Evolutionary conservation across 2,888 invertebrate species (phyloP), one percentile per base, ranked within the genome.

Genomic region (Azorinus chamasolen): DNA sequence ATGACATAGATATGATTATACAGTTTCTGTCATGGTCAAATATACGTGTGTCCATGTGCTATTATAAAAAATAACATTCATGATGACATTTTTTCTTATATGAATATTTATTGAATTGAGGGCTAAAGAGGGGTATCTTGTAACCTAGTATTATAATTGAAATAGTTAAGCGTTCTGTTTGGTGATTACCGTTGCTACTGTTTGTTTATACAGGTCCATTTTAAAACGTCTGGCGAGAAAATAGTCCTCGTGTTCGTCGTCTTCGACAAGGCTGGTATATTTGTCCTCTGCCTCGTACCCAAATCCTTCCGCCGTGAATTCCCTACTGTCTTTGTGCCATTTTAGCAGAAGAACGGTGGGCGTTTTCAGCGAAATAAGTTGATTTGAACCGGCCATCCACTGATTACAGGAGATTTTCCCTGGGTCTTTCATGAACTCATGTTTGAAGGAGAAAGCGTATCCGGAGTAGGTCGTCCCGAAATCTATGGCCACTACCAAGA

Each of bases 191-290:
- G 32, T 32, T 32, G 32, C 32, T 32, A 10, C 32, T 32, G 32
- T 32, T 32, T 32, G 32, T 53, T 61, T 61, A 53, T 62, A 61
- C 16, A 71, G 50, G 10, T 41, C 8, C 63, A 71, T 71, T 57
- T 71, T 71, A 43, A 71, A 71, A 14, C 55, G 57, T 27, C 63
- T 63, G 41, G 63, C 63, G 25, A 41, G 55, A 41, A 43, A 71
- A 27, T 58, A 71, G 4, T 63, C n/a, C 10, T 20, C 16, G 18
- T 71, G 50, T 12, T 53, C 27, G 22, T 39, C 57, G 10, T 20
- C 50, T 8, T 53, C 45, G 2, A 51, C 50, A 5, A 71, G 43
- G 0, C 43, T 43, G 4, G 43, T 45, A 37, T 71, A 71, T 24
- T 53, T 51, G 24, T 71, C 32, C 24, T 71, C 70, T 22, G 70